Evolutionary conservation across 2,888 invertebrate species (phyloP).

Genomic region (Bugula neritina): DNA sequence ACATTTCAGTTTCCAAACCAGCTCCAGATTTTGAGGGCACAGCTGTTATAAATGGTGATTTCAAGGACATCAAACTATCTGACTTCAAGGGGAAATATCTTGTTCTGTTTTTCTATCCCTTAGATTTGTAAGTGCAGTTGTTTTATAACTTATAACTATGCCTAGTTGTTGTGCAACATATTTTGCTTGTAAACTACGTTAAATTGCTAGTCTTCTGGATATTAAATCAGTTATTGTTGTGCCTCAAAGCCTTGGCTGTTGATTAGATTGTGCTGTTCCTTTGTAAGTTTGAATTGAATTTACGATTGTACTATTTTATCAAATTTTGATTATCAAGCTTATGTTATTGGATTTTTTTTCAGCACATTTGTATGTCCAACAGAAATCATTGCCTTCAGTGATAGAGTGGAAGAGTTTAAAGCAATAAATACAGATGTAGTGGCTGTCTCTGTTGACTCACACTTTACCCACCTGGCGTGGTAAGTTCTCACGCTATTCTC

Average conservation of each 20-base stretch:
- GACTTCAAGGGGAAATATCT: slow-evolving; percentile 86
- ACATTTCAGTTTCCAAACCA: slow-evolving; percentile 52
- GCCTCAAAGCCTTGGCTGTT: too few relatives aligned
- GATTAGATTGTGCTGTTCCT: too few relatives aligned
- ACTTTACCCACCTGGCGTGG: slow-evolving; percentile 96
- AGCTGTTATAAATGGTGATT: slow-evolving; percentile 78
- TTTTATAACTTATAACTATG: too few relatives aligned
- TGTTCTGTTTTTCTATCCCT: slow-evolving; percentile 83
- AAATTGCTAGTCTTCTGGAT: too few relatives aligned
- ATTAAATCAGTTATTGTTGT: too few relatives aligned
- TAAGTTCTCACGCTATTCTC: too few relatives aligned
- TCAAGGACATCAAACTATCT: slow-evolving; percentile 72
- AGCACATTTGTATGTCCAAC: slow-evolving; percentile 66
- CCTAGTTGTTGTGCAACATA: too few relatives aligned
- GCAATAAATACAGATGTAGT: slow-evolving; percentile 79
- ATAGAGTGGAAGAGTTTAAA: slow-evolving; percentile 65
- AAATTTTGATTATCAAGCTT: too few relatives aligned
- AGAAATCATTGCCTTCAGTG: slow-evolving; percentile 96
- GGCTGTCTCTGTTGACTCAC: slow-evolving; percentile 92
- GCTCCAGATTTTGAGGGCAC: slow-evolving; percentile 81
- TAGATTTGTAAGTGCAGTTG: slow-evolving; percentile 72
- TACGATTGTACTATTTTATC: too few relatives aligned
- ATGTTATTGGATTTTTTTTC: too few relatives aligned
- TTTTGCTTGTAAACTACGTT: too few relatives aligned
- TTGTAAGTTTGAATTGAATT: too few relatives aligned